Evolutionary conservation across 2,888 invertebrate species (phyloP).

Genomic region (Archips crataeganus): DNA sequence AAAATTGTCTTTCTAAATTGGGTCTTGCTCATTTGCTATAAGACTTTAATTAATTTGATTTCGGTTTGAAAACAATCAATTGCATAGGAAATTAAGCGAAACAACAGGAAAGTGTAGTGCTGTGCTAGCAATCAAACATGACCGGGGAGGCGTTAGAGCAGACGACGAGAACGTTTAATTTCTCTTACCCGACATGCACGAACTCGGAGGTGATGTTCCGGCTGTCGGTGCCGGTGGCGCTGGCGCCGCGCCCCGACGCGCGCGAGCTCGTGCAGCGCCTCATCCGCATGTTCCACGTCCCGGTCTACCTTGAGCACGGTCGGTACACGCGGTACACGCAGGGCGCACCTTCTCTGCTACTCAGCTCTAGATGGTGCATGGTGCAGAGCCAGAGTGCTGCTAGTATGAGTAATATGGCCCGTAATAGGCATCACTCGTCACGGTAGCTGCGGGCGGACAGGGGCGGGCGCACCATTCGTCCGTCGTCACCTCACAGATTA

Average conservation of each 20-base stretch:
- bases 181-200: slow-evolving; percentile 86
- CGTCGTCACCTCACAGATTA: background rate
- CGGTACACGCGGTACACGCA: slow-evolving; percentile 42
- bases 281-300: slow-evolving; percentile 88
- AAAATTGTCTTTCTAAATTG: background rate
- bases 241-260: slow-evolving; percentile 83
- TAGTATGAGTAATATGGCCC: background rate
- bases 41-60: background rate
- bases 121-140: slow-evolving; percentile 56
- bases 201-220: slow-evolving; percentile 82
- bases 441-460: background rate
- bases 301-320: slow-evolving; percentile 89
- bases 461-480: background rate
- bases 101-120: background rate
- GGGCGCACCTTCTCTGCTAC: no score
- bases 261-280: slow-evolving; percentile 88
- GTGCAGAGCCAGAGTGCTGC: no score
- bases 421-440: background rate
- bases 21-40: background rate
- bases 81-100: no score
- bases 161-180: slow-evolving; percentile 73
- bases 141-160: slow-evolving; percentile 62
- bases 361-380: no score
- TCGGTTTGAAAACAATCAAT: background rate
- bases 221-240: slow-evolving; percentile 87